These are phyloP conservation scores for Rhagoletis pomonella DNA, from an alignment of 1,140 invertebrate genomes.

Conservation along the genomic window DNA sequence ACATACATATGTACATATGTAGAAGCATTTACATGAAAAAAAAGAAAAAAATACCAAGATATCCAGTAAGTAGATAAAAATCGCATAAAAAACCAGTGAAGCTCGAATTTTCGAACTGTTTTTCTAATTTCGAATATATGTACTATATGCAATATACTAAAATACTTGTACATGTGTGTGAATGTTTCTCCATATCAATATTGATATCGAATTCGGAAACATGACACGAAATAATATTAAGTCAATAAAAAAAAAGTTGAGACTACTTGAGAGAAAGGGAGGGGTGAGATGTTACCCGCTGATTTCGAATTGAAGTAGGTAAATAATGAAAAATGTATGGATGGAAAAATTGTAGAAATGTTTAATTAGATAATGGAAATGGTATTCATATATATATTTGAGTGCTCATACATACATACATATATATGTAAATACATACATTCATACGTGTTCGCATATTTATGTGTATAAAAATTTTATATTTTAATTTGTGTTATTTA, in stretches of 20 bases:
- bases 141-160: background rate
- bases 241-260: background rate
- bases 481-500: no score
- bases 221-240: background rate
- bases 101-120: slow-evolving; percentile 41
- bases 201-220: background rate
- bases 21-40: background rate
- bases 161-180: background rate
- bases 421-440: background rate
- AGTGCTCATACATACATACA: background rate
- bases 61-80: background rate
- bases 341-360: background rate
- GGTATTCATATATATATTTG: background rate
- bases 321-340: background rate
- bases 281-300: background rate
- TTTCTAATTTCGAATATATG: slow-evolving; percentile 32
- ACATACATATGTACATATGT: background rate
- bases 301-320: slow-evolving; percentile 5
- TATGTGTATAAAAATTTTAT: no score
- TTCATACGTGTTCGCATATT: no score
- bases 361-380: background rate
- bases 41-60: background rate
- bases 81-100: background rate
- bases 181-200: background rate
- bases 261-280: background rate